These are phyloP conservation scores for Ostrea denselamellosa DNA, from an alignment of 1,140 invertebrate genomes.

Conservation along the genomic window DNA sequence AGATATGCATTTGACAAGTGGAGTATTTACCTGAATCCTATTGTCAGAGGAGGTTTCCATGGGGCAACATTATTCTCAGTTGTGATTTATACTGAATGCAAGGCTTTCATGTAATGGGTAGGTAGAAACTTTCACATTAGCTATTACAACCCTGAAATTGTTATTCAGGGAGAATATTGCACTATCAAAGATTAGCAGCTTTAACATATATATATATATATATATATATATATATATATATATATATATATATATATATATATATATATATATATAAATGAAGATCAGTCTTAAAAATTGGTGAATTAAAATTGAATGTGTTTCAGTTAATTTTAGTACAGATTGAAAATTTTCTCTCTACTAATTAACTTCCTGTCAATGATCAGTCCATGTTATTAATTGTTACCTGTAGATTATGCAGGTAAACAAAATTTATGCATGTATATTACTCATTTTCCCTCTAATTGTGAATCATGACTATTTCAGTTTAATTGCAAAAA, in stretches of 20 bases:
- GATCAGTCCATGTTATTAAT: neutral
- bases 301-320: too few relatives aligned
- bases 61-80: neutral
- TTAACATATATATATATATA: too few relatives aligned
- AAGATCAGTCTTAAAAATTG: too few relatives aligned
- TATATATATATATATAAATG: too few relatives aligned
- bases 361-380: neutral
- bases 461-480: constrained; percentile 27
- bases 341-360: neutral
- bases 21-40: constrained; percentile 13
- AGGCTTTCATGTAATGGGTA: neutral
- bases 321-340: too few relatives aligned
- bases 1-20: constrained; percentile 32
- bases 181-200: too few relatives aligned
- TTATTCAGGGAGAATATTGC: too few relatives aligned
- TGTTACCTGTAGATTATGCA: neutral
- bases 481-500: constrained; percentile 1
- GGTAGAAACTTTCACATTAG: neutral
- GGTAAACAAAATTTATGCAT: constrained; percentile 16
- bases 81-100: neutral
- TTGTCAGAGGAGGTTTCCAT: neutral
- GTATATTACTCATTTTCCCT: constrained; percentile 19
- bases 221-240: too few relatives aligned
- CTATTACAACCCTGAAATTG: too few relatives aligned
- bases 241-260: too few relatives aligned